Conservation (phyloP, 2,113 vertebrate genomes). For the Podarcis muralis region DNA sequence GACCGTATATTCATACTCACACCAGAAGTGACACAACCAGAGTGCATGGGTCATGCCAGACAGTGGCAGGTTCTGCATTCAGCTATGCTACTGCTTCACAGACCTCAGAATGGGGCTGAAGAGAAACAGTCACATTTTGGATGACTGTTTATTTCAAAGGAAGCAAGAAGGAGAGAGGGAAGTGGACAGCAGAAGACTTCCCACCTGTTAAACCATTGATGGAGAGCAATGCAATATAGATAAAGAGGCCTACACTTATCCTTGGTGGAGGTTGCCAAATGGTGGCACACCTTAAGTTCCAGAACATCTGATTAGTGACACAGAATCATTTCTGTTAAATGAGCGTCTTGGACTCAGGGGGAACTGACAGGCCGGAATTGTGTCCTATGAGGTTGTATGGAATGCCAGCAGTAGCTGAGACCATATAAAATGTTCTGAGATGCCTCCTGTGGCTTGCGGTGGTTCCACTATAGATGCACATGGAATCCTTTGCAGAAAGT, state of each 20-base stretch:
- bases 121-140: not conserved
- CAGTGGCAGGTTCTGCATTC: too few species aligned
- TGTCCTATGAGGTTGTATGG: not conserved
- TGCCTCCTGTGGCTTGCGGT: not conserved
- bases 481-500: not conserved
- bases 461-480: too few species aligned
- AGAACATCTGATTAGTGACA: not conserved
- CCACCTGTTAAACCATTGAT: slow-evolving; percentile 1
- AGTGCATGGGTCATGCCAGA: too few species aligned
- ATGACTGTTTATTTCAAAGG: not conserved
- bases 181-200: not conserved
- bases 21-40: too few species aligned
- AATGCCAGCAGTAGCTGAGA: not conserved
- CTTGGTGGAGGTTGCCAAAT: not conserved
- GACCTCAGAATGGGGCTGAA: not conserved
- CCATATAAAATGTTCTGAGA: not conserved
- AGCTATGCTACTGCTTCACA: not conserved
- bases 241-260: not conserved
- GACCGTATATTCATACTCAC: too few species aligned
- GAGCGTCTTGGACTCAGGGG: not conserved
- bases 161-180: not conserved
- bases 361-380: not conserved
- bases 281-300: too few species aligned
- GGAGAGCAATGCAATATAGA: not conserved
- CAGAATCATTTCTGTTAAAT: not conserved